These are phyloP conservation scores for Aphelocoma californica DNA, from an alignment of 2,797 vertebrate genomes.

Conservation along the genomic window DNA sequence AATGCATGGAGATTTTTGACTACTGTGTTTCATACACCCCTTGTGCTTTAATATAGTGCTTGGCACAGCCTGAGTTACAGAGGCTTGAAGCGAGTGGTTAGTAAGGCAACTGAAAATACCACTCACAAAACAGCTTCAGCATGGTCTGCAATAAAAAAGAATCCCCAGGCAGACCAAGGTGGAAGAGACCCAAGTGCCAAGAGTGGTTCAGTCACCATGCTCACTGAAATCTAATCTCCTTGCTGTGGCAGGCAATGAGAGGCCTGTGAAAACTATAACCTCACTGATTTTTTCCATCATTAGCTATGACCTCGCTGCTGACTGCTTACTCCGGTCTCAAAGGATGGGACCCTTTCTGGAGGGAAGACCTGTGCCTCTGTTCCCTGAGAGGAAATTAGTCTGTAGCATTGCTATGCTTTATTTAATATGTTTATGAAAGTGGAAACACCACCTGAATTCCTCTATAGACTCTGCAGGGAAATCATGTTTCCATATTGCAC, in stretches of 20 bases:
- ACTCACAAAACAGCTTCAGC: background rate
- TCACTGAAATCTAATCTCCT: conserved; percentile 25
- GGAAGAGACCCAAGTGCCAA: background rate
- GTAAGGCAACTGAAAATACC: background rate
- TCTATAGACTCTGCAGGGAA: conserved; percentile 24
- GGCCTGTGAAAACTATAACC: conserved; percentile 33
- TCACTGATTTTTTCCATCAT: conserved; percentile 36
- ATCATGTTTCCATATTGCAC: conserved; percentile 30
- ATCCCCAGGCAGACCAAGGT: background rate
- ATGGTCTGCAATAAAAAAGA: conserved; percentile 7
- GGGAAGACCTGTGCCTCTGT: background rate
- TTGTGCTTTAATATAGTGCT: background rate
- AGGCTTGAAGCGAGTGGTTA: background rate
- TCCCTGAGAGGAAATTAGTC: conserved; percentile 19
- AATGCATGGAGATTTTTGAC: background rate
- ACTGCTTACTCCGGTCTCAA: background rate
- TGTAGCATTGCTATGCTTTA: background rate
- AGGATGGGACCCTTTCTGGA: background rate
- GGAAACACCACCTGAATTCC: conserved; percentile 16
- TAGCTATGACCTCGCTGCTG: conserved; percentile 7
- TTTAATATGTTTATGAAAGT: conserved; percentile 15
- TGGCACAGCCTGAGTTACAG: background rate
- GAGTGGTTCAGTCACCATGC: background rate
- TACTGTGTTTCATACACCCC: background rate
- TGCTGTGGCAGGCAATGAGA: background rate